Base-by-base conservation (phyloP, 2,797 vertebrate genomes). In the Hipposideros larvatus region DNA sequence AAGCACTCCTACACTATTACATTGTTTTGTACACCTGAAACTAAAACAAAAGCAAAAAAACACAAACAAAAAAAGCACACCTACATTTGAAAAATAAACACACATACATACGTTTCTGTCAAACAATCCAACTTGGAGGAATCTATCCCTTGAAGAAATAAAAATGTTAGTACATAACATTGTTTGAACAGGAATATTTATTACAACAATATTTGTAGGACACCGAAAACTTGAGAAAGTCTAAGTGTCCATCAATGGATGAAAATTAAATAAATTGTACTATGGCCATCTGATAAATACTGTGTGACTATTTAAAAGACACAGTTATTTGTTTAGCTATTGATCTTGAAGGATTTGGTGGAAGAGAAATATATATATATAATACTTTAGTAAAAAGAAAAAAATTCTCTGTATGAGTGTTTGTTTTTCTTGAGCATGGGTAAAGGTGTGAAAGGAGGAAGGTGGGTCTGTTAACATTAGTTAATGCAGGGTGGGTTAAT, bases 181-280 rank as follows among this genome's bases (percentile, higher is more conserved):
- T 71, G 31, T 93, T 77, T 63, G 61, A 74, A 57, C 4, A 86
- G 53, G n/a, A 95, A 75, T 73, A 73, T 74, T 84, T 96, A 66
- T 68, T 57, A 83, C 16, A 31, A 65, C 21, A 78, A 14, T 83
- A 91, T 66, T 66, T 46, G 19, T 34, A 73, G 31, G 46, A 61
- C 31, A 55, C n/a, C 24, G 55, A 57, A 94, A 80, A 88, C 41
- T 5, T 26, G 11, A 19, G 9, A 79, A 87, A 87, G 68, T 16
- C 14, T 46, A 51, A 46, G 65, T 65, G 34, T 51, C 14, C 26
- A 55, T 66, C 31, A 74, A 22, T 88, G n/a, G 41, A 41, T 82
- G 59, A 79, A n/a, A 61, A 80, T 63, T 28, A 46, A 89, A 79
- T 68, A 75, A 91, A 74, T 5, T 28, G 46, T 48, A 48, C 46